Evolutionary conservation across 2,888 invertebrate genomes (phyloP).

Genomic region (Teinopalpus imperialis): DNA sequence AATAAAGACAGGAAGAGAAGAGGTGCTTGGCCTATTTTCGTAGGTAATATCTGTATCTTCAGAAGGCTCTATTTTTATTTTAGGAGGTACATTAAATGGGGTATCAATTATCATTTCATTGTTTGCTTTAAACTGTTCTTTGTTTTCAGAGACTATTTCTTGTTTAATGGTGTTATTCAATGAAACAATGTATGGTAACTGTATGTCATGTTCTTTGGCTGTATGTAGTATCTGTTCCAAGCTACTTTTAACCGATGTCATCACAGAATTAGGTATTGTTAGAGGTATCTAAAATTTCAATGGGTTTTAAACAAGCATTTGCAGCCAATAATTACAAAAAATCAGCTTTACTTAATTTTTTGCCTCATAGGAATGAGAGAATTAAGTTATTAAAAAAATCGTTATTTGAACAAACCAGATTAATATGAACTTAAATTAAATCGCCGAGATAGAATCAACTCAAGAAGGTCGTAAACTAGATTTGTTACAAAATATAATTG

Average conservation of each 20-base stretch:
- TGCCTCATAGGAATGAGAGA: too few species aligned
- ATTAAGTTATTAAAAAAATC: too few species aligned
- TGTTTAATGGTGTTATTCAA: neutral
- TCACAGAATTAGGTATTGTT: constrained; percentile 48
- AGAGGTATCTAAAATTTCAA: constrained; percentile 46
- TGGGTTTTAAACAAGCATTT: too few species aligned
- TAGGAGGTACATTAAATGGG: neutral
- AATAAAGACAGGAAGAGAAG: constrained; percentile 30
- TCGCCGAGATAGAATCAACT: too few species aligned
- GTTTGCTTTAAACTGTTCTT: neutral
- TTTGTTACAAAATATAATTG: too few species aligned
- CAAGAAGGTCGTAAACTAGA: too few species aligned
- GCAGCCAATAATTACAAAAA: too few species aligned
- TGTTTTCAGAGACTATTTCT: neutral
- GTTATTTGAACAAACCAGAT: too few species aligned
- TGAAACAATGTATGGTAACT: constrained; percentile 33
- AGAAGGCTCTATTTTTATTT: neutral
- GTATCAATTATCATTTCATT: neutral
- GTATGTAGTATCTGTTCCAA: constrained; percentile 46
- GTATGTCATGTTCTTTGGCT: constrained; percentile 46
- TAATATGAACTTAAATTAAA: too few species aligned
- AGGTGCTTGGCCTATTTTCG: constrained; percentile 26
- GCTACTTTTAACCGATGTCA: constrained; percentile 44
- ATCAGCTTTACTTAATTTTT: too few species aligned
- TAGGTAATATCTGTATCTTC: neutral